These are phyloP conservation scores for Periophthalmodon schlosseri DNA, from an alignment of 2,113 vertebrate genomes.

Conservation along the genomic window DNA sequence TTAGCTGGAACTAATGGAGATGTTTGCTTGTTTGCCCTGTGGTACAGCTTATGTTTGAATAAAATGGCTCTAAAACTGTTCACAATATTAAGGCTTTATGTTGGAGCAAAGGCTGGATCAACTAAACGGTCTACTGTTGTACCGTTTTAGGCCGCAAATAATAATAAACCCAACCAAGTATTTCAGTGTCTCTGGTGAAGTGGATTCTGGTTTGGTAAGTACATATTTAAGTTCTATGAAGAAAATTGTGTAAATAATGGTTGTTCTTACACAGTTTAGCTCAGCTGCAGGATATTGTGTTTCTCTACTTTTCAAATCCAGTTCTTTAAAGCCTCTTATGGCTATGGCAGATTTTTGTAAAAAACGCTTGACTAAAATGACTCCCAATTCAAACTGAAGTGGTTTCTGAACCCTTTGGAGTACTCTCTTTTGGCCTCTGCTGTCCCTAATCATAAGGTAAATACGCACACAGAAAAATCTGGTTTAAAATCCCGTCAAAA, in stretches of 20 bases:
- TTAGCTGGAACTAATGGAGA: slow-evolving; percentile 3
- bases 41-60: neutral
- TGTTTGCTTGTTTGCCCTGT: neutral
- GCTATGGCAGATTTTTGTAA: too few relatives aligned
- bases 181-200: neutral
- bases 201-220: neutral
- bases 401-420: too few relatives aligned
- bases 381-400: too few relatives aligned
- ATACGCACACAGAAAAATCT: too few relatives aligned
- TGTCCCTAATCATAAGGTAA: too few relatives aligned
- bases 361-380: too few relatives aligned
- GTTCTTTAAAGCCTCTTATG: too few relatives aligned
- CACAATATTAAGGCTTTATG: neutral
- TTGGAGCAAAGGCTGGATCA: neutral
- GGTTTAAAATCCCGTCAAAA: too few relatives aligned
- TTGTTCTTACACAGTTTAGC: slow-evolving; percentile 21
- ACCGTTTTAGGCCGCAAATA: neutral
- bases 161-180: neutral
- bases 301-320: too few relatives aligned
- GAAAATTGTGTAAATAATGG: slow-evolving; percentile 34
- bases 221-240: neutral
- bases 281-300: neutral
- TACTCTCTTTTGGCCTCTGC: too few relatives aligned
- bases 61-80: neutral
- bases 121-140: neutral